Evolutionary conservation across 1,140 invertebrate species (phyloP), one percentile per base, ranked within the genome.

Genomic region (Bombus picipes): DNA sequence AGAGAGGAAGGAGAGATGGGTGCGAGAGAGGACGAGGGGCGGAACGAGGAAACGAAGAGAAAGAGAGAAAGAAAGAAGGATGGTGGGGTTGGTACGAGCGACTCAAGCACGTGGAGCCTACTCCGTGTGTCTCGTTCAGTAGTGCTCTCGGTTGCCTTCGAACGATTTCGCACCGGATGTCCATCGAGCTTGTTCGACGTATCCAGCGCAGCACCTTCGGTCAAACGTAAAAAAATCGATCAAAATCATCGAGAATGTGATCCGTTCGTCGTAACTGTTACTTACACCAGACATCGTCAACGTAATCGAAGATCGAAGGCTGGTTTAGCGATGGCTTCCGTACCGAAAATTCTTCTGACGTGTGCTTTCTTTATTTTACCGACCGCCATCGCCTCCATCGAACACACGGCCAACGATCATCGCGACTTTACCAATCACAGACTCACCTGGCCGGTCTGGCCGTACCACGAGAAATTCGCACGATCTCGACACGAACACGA

Each of bases 51-150:
- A 78, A 72, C 41, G 57, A 32, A 53, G 73, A 88, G 84, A 91
- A 88, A 90, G 83, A 85, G 85, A 86, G 83, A 91, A 89, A 91
- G 83, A 87, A 79, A 87, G 87, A 85, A 78, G 75, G 73, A 90
- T 89, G 92, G 93, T 94, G 93, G 92, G 92, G 92, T 91, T 82
- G 91, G 89, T 88, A 88, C 91, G 88, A 88, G 91, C 91, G 88
- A 90, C 87, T 92, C 86, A 92, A 94, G 92, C 94, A 94, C 93
- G 94, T 94, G 94, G 94, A 89, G 88, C 91, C 83, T 77, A 87
- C 90, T 92, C 87, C 83, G 90, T 91, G 86, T 89, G 91, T 92
- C 91, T 93, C 90, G 89, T 94, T 94, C 92, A 94, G 93, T 94
- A 94, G 93, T 93, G 92, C 87, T 88, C 91, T 92, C 90, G 88